phyloP scores from a whole-genome alignment of 2,888 invertebrate species.

The Lampropteryx suffumata region DNA sequence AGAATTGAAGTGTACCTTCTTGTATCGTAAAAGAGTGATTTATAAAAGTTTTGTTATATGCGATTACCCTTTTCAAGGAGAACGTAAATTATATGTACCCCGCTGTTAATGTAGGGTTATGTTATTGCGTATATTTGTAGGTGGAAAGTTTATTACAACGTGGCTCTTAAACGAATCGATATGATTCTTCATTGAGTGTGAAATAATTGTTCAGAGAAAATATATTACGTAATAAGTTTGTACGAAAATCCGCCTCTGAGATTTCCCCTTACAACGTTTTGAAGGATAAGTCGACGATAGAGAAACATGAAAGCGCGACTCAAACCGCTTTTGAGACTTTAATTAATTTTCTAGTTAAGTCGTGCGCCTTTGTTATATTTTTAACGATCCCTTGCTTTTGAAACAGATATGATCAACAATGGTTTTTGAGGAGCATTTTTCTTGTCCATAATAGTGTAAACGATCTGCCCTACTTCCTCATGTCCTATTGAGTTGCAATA shows the following conservation, averaged over 20 bases:
- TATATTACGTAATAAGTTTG: too few species aligned
- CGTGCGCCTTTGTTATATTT: not conserved
- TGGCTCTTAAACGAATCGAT: too few species aligned
- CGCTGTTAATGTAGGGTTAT: too few species aligned
- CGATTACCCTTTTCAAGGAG: conserved; percentile 1
- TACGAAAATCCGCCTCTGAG: too few species aligned
- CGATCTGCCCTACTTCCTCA: too few species aligned
- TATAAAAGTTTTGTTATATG: not conserved
- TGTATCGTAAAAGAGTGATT: conserved; percentile 7
- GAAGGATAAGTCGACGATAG: not conserved
- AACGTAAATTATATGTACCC: too few species aligned
- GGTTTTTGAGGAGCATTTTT: not conserved
- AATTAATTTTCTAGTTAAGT: not conserved
- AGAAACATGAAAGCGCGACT: not conserved
- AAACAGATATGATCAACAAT: not conserved
- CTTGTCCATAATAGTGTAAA: too few species aligned
- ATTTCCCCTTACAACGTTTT: not conserved
- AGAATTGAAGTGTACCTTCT: conserved; percentile 4
- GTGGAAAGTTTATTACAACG: too few species aligned
- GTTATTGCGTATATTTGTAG: too few species aligned
- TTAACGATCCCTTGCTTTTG: not conserved
- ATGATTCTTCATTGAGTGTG: too few species aligned
- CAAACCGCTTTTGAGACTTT: not conserved
- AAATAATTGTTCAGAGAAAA: too few species aligned
- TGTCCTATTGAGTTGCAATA: too few species aligned